phyloP scores from a whole-genome alignment of 2,113 vertebrate genomes.

The Calidris pugnax region DNA sequence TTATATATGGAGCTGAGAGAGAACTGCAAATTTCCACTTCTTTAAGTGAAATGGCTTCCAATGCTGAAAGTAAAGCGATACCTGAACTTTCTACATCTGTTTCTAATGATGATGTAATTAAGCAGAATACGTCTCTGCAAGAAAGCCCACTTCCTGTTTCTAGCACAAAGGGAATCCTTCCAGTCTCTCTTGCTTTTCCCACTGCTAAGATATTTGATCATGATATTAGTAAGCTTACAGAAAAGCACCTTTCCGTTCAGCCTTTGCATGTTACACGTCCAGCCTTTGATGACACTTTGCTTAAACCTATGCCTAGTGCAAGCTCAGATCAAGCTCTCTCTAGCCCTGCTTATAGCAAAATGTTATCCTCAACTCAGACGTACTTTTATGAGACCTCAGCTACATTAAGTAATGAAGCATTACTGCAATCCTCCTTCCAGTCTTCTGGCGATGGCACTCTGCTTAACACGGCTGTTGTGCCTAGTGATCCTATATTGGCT shows the following conservation, averaged over 20 bases:
- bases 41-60: constrained; percentile 69
- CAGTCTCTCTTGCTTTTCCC: constrained; percentile 70
- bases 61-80: constrained; percentile 66
- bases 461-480: constrained; percentile 65
- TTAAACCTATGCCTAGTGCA: constrained; percentile 71
- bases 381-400: constrained; percentile 68
- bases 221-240: constrained; percentile 72
- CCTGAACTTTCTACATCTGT: constrained; percentile 57
- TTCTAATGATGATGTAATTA: constrained; percentile 58
- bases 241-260: constrained; percentile 69
- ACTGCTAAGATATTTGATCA: constrained; percentile 68
- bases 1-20: constrained; percentile 66
- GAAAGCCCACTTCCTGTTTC: constrained; percentile 67
- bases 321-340: constrained; percentile 69
- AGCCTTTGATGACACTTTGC: constrained; percentile 71
- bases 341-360: constrained; percentile 74
- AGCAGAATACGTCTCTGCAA: constrained; percentile 58
- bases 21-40: constrained; percentile 71
- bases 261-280: constrained; percentile 70
- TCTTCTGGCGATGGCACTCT: constrained; percentile 66
- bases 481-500: constrained; percentile 64
- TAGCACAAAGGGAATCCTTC: constrained; percentile 69
- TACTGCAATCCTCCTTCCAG: constrained; percentile 72
- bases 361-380: constrained; percentile 67
- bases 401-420: constrained; percentile 70